phyloP scores from a whole-genome alignment of 2,888 invertebrate species.

The Sipha maydis region DNA sequence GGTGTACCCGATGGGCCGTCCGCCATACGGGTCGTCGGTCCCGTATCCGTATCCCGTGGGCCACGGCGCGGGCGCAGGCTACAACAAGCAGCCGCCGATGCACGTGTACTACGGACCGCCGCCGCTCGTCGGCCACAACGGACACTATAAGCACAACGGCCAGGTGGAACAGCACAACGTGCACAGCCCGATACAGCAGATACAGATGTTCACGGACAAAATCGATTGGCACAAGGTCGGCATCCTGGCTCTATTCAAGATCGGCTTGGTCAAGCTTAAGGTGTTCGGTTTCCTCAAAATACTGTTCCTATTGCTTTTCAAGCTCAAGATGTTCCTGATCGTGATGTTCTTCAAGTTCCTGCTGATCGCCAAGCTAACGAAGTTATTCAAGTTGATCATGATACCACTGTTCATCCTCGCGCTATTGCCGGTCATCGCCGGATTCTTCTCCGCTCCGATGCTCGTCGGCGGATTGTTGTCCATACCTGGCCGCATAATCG shows the following conservation, averaged over 20 bases:
- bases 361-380: constrained; percentile 64
- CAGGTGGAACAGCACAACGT: background rate
- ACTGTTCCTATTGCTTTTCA: constrained; percentile 63
- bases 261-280: constrained; percentile 64
- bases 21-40: background rate
- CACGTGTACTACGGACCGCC: background rate
- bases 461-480: background rate
- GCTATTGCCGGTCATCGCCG: constrained; percentile 37
- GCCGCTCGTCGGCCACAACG: background rate
- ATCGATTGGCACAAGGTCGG: constrained; percentile 63
- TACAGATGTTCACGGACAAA: background rate
- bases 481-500: background rate
- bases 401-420: constrained; percentile 63
- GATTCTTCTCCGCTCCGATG: background rate
- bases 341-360: constrained; percentile 65
- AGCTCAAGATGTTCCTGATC: constrained; percentile 63
- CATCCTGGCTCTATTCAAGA: constrained; percentile 64
- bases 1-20: background rate
- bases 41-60: background rate
- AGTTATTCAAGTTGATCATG: constrained; percentile 64
- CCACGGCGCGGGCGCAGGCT: too few species aligned
- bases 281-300: constrained; percentile 63
- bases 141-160: too few species aligned
- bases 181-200: background rate
- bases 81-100: background rate